Evolutionary conservation across 1,140 invertebrate species (phyloP), one percentile per base, ranked within the genome.

Genomic region (Protaetia brevitarsis): DNA sequence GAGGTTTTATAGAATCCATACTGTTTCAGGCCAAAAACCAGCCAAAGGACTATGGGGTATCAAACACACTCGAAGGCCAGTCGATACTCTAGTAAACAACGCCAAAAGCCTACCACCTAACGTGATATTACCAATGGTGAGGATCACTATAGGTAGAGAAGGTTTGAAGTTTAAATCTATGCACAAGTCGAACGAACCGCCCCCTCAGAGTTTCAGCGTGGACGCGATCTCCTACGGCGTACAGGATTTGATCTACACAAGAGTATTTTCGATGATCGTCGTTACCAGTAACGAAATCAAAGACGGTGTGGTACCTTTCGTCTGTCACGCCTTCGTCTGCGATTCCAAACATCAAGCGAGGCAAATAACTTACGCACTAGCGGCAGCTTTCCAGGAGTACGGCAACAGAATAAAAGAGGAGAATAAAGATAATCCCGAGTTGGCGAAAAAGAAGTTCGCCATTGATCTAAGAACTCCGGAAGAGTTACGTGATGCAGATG

Each of bases 181-280:
- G 66, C 78, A 73, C 13, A 80, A 78, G 62, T 74, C 78, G 13
- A 76, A 80, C 6, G 74, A 77, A 59, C 74, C 77, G 2, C 67
- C 76, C 1, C 77, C 81, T 68, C 72, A 80, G 0, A 86, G 84
- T 1, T 85, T 87, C 74, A 85, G 87, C 6, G 94, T 96, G 29
- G 91, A 95, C 69, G 87, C 87, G 6, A 92, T 93, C 23, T 93
- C 91, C 0, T 93, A 95, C 72, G 92, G 92, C 0, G 92, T 94
- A 0, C 91, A 97, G 78, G 96, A 98, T 79, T 82, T 97, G 59
- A 89, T 96, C 10, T 97, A 95, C 76, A 96, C 94, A 0, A 84
- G 94, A 61, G 92, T 97, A 0, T 97, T 97, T 81, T 93, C 91
- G 13, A 97, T 97, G 91, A 97, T 97, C 67, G 86, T 96, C 2